These are phyloP conservation scores for Linnaemya tessellans DNA, from an alignment of 2,888 invertebrate species.

Conservation along the genomic window DNA sequence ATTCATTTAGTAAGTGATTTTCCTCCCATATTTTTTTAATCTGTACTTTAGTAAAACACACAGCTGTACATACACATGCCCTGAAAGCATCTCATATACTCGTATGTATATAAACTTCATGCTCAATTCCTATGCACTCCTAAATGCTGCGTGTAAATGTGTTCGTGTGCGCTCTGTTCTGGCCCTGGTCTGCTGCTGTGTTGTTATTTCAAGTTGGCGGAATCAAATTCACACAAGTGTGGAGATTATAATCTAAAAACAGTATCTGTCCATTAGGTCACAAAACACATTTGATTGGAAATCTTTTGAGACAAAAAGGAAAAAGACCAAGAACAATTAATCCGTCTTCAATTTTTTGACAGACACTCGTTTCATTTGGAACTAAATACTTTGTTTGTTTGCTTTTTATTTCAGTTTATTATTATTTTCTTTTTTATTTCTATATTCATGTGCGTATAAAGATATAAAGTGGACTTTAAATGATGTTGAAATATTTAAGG, in stretches of 20 bases:
- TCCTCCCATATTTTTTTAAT: conserved; percentile 31
- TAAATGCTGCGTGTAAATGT: conserved; percentile 5
- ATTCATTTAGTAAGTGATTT: conserved; percentile 62
- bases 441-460: conserved; percentile 21
- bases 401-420: neutral
- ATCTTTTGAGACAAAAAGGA: conserved; percentile 64
- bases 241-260: conserved; percentile 79
- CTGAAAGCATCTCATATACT: conserved; percentile 25
- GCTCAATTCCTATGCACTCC: conserved; percentile 30
- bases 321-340: conserved; percentile 60
- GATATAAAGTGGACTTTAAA: conserved; percentile 12
- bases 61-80: neutral
- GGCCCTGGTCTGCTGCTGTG: conserved; percentile 18
- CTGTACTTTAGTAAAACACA: conserved; percentile 13
- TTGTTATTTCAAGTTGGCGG: conserved; percentile 59
- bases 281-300: conserved; percentile 68
- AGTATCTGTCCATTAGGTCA: conserved; percentile 82
- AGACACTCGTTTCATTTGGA: conserved; percentile 56
- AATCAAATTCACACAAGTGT: conserved; percentile 74
- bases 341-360: conserved; percentile 71
- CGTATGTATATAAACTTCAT: conserved; percentile 19
- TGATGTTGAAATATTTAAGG: conserved; percentile 52
- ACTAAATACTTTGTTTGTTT: conserved; percentile 42
- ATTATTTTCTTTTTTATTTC: conserved; percentile 2
- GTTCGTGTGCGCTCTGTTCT: neutral